Evolutionary conservation across 2,888 invertebrate species (phyloP).

Genomic region (Idaea straminata): DNA sequence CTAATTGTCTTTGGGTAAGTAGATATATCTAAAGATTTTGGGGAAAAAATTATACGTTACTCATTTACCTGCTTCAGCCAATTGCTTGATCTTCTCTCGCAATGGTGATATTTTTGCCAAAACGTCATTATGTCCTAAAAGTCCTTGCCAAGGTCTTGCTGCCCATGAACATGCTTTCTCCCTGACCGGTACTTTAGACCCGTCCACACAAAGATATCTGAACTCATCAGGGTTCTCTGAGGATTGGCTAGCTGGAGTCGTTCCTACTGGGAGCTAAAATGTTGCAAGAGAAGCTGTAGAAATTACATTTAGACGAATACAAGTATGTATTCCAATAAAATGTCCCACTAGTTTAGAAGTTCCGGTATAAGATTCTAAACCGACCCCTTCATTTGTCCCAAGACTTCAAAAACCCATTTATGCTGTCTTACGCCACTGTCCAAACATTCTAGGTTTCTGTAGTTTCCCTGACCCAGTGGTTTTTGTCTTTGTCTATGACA

Average conservation of each 20-base stretch:
- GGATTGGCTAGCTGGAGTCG: constrained; percentile 76
- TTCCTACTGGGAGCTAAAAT: constrained; percentile 81
- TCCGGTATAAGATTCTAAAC: no score
- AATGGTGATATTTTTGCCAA: constrained; percentile 74
- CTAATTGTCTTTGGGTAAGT: constrained; percentile 4
- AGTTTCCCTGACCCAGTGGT: no score
- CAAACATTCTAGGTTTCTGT: no score
- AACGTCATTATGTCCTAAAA: constrained; percentile 84
- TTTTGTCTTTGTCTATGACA: no score
- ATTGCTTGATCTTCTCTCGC: constrained; percentile 77
- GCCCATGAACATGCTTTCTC: constrained; percentile 88
- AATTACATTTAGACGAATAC: background rate
- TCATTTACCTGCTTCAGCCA: constrained; percentile 67
- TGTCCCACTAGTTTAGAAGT: no score
- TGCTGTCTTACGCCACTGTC: no score
- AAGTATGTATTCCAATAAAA: background rate
- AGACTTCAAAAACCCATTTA: no score
- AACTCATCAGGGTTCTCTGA: constrained; percentile 84
- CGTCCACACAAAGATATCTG: constrained; percentile 90
- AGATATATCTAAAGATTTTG: background rate
- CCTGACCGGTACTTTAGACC: constrained; percentile 83
- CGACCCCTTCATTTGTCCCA: no score
- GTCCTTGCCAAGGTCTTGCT: constrained; percentile 91
- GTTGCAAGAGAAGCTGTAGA: background rate
- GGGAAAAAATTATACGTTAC: background rate